A percentile compares a stretch with the other conserved stretches of the same genome.
Conservation (phyloP, 2,113 vertebrate species). For the Caretta caretta region DNA sequence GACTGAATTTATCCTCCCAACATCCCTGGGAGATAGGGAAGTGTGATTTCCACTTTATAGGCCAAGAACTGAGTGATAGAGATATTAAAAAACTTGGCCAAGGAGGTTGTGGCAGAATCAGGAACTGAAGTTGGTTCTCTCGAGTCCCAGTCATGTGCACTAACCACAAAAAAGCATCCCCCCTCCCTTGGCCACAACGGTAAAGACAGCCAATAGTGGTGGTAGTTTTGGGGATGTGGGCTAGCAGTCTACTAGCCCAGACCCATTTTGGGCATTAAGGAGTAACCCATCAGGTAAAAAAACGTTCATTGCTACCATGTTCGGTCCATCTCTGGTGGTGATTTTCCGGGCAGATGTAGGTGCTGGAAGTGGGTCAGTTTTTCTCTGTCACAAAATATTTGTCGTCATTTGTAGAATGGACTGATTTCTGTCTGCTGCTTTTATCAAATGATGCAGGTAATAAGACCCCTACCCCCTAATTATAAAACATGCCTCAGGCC, state of each 20-base stretch:
- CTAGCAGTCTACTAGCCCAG: neutral
- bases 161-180: neutral
- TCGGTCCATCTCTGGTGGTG: neutral
- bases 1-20: rapidly evolving
- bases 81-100: neutral
- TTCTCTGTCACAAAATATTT: neutral
- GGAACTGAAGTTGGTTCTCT: neutral
- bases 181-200: neutral
- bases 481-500: neutral
- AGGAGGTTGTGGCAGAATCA: neutral
- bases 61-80: neutral
- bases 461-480: neutral
- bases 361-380: neutral
- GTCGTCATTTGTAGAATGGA: neutral
- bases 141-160: neutral
- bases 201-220: neutral
- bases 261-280: neutral
- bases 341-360: neutral
- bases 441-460: neutral
- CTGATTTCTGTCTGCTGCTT: neutral
- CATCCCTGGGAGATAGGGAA: neutral
- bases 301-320: neutral
- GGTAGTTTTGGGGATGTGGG: neutral
- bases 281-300: neutral
- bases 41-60: neutral